Evolutionary conservation across 2,888 invertebrate genomes (phyloP).

Genomic region (Acanthosepion pharaonis): DNA sequence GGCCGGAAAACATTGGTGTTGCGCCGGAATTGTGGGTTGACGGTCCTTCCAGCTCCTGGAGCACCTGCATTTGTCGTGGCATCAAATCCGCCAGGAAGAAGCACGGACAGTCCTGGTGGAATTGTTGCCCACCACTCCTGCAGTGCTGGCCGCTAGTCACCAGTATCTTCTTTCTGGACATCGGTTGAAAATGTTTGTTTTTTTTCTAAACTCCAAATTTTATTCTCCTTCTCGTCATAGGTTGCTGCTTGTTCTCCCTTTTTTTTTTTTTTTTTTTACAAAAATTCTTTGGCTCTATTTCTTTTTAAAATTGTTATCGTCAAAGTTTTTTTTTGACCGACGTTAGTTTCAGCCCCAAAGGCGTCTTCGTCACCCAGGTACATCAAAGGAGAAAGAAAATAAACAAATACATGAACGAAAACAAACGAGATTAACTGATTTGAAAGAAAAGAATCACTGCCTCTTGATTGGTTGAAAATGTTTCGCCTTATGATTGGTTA

Average conservation of each 20-base stretch:
- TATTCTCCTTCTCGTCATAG: neutral
- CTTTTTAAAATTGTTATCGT: neutral
- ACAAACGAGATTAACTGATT: neutral
- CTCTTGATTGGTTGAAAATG: neutral
- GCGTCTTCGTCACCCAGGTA: neutral
- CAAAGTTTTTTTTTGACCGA: too few relatives aligned
- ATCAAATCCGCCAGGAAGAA: constrained; percentile 47
- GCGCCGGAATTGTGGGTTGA: too few relatives aligned
- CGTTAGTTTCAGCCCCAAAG: neutral
- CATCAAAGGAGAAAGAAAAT: neutral
- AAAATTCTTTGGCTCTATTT: neutral
- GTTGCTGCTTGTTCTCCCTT: neutral
- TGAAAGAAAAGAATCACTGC: neutral
- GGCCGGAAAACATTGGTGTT: neutral
- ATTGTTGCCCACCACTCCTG: constrained; percentile 46
- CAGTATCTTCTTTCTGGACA: neutral
- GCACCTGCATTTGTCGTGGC: constrained; percentile 46
- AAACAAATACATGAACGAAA: neutral
- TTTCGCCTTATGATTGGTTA: neutral
- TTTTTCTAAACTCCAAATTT: neutral
- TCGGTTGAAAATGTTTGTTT: too few relatives aligned
- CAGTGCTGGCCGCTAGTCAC: constrained; percentile 37
- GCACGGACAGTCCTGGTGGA: constrained; percentile 46
- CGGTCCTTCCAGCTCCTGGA: constrained; percentile 1
- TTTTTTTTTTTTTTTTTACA: neutral